Percentiles rank a stretch among this genome's conserved stretches.
Evolutionary conservation across 2,888 invertebrate species (phyloP).

Genomic region (Cataglyphis rosenhaueri): DNA sequence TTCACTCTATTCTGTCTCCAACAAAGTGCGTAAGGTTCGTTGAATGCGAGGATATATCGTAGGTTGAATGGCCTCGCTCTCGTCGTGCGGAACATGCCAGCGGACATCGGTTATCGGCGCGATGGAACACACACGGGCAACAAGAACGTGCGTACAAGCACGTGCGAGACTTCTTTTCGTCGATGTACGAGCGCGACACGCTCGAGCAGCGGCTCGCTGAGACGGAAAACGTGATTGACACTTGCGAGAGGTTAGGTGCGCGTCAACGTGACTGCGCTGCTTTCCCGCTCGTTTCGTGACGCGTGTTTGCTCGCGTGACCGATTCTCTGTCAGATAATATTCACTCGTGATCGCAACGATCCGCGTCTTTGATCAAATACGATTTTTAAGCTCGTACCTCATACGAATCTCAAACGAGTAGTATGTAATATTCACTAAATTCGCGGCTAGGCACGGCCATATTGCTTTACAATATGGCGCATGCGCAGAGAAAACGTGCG

Average conservation of each 20-base stretch:
- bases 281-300: background rate
- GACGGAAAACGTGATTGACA: slow-evolving; percentile 61
- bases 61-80: slow-evolving; percentile 70
- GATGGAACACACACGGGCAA: slow-evolving; percentile 17
- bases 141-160: background rate
- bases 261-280: slow-evolving; percentile 10
- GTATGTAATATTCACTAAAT: background rate
- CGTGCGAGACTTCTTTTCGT: background rate
- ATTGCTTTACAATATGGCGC: background rate
- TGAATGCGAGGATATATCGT: slow-evolving; percentile 71
- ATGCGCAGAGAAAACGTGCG: background rate
- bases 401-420: background rate
- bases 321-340: background rate
- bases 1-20: slow-evolving; percentile 82
- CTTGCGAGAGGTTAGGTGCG: slow-evolving; percentile 72
- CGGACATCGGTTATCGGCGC: slow-evolving; percentile 50
- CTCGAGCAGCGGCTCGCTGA: slow-evolving; percentile 6
- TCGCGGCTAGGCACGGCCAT: background rate
- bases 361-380: background rate
- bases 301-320: background rate
- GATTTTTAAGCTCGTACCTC: background rate
- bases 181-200: background rate
- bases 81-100: slow-evolving; percentile 74
- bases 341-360: background rate
- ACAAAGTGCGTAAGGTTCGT: slow-evolving; percentile 78